Evolutionary conservation across 2,797 vertebrate species (phyloP).

Genomic region (Scyliorhinus canicula): DNA sequence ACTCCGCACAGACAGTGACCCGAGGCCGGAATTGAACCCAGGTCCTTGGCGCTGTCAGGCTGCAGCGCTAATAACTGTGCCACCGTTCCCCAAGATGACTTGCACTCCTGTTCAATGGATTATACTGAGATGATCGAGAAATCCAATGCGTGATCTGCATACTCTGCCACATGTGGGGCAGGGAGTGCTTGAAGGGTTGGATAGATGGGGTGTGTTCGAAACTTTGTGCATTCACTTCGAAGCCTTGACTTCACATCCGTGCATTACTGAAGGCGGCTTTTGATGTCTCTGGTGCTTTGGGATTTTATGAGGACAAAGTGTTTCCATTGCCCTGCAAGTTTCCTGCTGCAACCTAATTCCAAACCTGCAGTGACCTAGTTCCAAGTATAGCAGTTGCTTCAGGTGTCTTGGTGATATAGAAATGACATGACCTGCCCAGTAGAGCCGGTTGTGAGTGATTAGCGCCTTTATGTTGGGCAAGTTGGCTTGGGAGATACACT

Average conservation of each 20-base stretch:
- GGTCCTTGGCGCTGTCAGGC: no score
- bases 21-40: no score
- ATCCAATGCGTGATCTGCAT: neutral
- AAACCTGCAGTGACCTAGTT: no score
- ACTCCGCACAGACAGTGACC: no score
- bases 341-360: neutral
- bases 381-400: neutral
- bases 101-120: no score
- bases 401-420: neutral
- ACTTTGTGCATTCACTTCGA: neutral
- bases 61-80: no score
- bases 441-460: neutral
- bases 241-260: neutral
- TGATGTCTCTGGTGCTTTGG: no score
- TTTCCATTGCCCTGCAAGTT: neutral
- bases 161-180: neutral
- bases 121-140: neutral
- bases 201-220: neutral
- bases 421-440: neutral
- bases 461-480: neutral
- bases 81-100: no score
- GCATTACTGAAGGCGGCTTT: neutral
- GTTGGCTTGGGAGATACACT: neutral
- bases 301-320: neutral
- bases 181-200: neutral